Base-by-base conservation (phyloP, 2,113 vertebrate genomes). In the Ptilonorhynchus violaceus region DNA sequence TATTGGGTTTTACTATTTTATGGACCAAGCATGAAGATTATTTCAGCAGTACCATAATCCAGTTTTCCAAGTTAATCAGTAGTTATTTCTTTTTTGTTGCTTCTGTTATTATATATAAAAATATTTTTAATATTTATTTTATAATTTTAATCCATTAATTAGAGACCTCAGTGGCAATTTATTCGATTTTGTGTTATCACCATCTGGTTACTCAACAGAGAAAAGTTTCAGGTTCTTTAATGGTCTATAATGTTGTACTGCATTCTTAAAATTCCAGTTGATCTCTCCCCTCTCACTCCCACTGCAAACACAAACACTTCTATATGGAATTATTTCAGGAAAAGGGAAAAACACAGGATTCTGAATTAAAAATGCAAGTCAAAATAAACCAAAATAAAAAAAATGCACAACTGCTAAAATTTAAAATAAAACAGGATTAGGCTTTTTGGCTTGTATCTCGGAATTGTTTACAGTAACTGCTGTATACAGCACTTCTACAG, bases 321-420 rank as follows among this genome's bases (percentile, higher is more conserved):
- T 68, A 35, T 16, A 69, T 13, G 31, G 13, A 90, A 52, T 62
- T 88, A 8, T 46, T 78, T 66, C 56, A 88, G n/a, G 25, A 58
- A 62, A 87, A 67, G 21, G 11, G 11, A 39, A 77, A 89, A 41
- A 1, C 18, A 62, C 7, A 44, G 19, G 17, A 56, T 62, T 69
- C 15, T 49, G 27, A 84, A 74, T 35, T 85, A 41, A 85, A 92
- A 81, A 62, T 28, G 0, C 28, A 80, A 56, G 21, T 15, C 5
- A 52, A 62, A 47, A 22, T 59, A 83, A 84, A 78, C 3, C 11
- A 80, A 70, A 76, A 35, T 3, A 0, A 18, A 3, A 39, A 67
- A 6, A 10, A 0, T 1, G 7, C 9, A 70, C 9, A 68, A 59
- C 4, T 1, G 0, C 6, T 47, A 75, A 77, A 55, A 55, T 59